phyloP scores from a whole-genome alignment of 2,797 vertebrate species.

The Sebastes minor region DNA sequence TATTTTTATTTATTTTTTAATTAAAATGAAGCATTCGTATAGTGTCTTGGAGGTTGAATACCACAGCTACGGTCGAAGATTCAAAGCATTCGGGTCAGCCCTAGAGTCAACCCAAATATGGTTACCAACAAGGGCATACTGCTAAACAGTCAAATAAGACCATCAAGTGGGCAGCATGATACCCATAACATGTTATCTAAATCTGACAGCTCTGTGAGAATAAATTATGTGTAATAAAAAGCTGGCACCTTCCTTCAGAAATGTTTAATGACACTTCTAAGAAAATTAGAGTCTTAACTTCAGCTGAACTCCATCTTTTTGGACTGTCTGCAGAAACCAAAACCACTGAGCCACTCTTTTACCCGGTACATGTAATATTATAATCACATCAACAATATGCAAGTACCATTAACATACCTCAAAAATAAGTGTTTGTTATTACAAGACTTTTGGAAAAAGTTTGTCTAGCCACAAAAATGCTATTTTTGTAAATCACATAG shows the following conservation, averaged over 20 bases:
- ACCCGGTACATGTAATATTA: neutral
- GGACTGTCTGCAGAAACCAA: neutral
- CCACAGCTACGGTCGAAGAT: no score
- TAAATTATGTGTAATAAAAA: neutral
- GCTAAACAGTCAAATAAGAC: neutral
- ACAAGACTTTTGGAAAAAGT: neutral
- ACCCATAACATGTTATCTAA: neutral
- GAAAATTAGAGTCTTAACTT: neutral
- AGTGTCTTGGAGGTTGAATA: no score
- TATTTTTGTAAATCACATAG: neutral
- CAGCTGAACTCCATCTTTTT: neutral
- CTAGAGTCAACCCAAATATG: neutral
- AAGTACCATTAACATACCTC: neutral
- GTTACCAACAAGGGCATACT: neutral
- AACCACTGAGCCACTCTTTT: neutral
- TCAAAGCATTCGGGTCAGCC: no score
- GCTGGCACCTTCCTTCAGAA: neutral
- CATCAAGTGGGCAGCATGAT: neutral
- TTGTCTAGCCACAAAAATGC: neutral
- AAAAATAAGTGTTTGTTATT: constrained; percentile 1
- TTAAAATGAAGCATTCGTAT: no score
- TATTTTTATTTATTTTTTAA: no score
- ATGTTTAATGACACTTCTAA: neutral
- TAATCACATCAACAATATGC: constrained; percentile 1
- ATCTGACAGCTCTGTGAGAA: no score